Evolutionary conservation across 92 coral and sea anemone species (phyloP).

Genomic region (Pocillopora grandis): DNA sequence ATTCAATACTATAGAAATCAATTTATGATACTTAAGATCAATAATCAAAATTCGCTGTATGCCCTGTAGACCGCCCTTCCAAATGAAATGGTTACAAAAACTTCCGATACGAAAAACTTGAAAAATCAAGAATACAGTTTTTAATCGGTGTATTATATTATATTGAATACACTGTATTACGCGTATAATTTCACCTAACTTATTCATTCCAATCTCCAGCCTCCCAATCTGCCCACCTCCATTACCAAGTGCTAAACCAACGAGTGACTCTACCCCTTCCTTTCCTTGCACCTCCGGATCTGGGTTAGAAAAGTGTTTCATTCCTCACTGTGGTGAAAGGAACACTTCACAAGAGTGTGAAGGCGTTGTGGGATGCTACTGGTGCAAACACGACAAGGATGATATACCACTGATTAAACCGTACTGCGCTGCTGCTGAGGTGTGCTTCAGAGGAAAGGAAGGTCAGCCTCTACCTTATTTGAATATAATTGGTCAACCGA

Average conservation of each 20-base stretch:
- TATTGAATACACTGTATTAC: no score
- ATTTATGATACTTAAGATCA: not conserved
- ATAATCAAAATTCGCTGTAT: no score
- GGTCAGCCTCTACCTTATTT: constrained; percentile 17
- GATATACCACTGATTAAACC: constrained; percentile 39
- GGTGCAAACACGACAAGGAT: constrained; percentile 57
- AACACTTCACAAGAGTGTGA: constrained; percentile 42
- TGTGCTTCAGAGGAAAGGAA: constrained; percentile 62
- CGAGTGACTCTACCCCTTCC: not conserved
- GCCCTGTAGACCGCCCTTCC: no score
- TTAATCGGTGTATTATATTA: no score
- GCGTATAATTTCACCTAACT: not conserved
- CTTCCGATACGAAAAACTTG: no score
- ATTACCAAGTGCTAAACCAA: not conserved
- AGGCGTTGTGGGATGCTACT: constrained; percentile 59
- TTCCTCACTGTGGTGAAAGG: not conserved
- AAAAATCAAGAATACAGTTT: no score
- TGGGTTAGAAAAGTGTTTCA: constrained; percentile 19
- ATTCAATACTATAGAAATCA: not conserved
- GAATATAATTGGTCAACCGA: no score
- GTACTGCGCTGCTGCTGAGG: constrained; percentile 45
- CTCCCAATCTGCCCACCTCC: constrained; percentile 40
- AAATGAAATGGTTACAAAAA: no score
- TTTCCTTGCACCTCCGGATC: not conserved
- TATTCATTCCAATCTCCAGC: not conserved